A percentile compares a stretch with the other conserved stretches of the same genome.
Conservation (phyloP, 2,888 invertebrate genomes). For the Epistrophella euchroma region DNA sequence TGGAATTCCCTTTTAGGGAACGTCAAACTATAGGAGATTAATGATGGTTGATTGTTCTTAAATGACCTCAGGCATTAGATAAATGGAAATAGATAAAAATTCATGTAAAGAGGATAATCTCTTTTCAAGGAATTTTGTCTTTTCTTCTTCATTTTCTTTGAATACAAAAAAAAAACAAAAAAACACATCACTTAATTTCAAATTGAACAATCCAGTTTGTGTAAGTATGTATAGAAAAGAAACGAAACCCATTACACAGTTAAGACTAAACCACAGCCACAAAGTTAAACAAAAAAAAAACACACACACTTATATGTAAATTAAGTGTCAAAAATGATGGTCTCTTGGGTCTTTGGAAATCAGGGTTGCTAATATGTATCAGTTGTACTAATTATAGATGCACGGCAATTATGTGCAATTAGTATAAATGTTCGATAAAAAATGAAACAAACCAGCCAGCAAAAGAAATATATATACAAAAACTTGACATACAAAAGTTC, state of each 20-base stretch:
- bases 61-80: slow-evolving; percentile 54
- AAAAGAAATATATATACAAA: slow-evolving; percentile 23
- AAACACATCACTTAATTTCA: neutral
- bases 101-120: slow-evolving; percentile 24
- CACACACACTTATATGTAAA: slow-evolving; percentile 61
- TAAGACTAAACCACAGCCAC: slow-evolving; percentile 8
- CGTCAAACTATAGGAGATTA: slow-evolving; percentile 48
- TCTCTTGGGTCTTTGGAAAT: slow-evolving; percentile 36
- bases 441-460: slow-evolving; percentile 11
- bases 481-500: slow-evolving; percentile 58
- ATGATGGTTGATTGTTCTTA: slow-evolving; percentile 35
- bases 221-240: neutral
- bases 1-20: slow-evolving; percentile 18
- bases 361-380: slow-evolving; percentile 50
- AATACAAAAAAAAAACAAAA: neutral
- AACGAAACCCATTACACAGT: slow-evolving; percentile 22
- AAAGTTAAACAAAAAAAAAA: neutral
- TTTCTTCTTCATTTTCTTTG: slow-evolving; percentile 1
- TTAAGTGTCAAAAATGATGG: slow-evolving; percentile 68
- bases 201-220: neutral
- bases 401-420: slow-evolving; percentile 76
- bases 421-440: slow-evolving; percentile 65
- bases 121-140: slow-evolving; percentile 19
- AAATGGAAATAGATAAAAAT: slow-evolving; percentile 57
- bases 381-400: slow-evolving; percentile 73